Evolutionary conservation across 2,888 invertebrate genomes (phyloP).

Genomic region (Lasioglossum malachurum): DNA sequence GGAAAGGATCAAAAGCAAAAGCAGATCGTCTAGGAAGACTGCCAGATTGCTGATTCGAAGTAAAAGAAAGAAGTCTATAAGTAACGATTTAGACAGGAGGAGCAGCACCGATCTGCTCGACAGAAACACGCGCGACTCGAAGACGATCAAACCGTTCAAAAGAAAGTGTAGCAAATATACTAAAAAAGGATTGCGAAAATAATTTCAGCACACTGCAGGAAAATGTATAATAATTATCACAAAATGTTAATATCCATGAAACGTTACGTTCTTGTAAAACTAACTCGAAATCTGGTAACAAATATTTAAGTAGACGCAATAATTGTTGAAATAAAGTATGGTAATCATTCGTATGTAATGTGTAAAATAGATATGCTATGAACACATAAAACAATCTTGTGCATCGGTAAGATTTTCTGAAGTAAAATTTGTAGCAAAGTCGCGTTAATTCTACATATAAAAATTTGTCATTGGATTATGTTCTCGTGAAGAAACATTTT

Average conservation of each 20-base stretch:
- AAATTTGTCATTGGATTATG: background rate
- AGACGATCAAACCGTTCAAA: constrained; percentile 81
- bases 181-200: constrained; percentile 73
- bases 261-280: background rate
- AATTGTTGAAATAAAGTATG: constrained; percentile 9
- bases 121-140: constrained; percentile 83
- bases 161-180: constrained; percentile 78
- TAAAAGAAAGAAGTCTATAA: constrained; percentile 71
- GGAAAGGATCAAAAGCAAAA: constrained; percentile 78
- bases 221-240: background rate
- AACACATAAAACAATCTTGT: background rate
- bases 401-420: background rate
- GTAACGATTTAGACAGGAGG: constrained; percentile 35
- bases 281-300: background rate
- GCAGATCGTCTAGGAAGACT: constrained; percentile 85
- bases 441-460: background rate
- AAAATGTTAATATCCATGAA: background rate
- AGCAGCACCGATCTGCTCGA: constrained; percentile 71
- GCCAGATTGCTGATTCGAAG: constrained; percentile 75
- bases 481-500: background rate
- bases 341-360: background rate
- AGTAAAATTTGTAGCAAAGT: background rate
- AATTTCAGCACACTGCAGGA: constrained; percentile 6
- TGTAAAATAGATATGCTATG: constrained; percentile 1
- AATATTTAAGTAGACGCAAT: background rate